Evolutionary conservation across 2,888 invertebrate genomes (phyloP), one percentile per base, ranked within the genome.

Genomic region (Sesia apiformis): DNA sequence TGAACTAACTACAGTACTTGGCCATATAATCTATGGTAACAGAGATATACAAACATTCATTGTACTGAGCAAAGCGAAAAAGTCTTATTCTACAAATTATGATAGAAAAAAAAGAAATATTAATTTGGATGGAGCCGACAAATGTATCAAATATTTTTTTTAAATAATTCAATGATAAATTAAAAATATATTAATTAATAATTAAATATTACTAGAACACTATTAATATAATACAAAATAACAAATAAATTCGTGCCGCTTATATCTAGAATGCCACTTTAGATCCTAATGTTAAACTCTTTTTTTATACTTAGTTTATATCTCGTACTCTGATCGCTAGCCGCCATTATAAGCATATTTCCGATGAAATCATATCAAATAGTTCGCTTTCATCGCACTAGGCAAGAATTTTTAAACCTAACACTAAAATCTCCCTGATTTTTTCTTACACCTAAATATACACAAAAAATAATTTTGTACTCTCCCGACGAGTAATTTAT

Each of bases 391-490:
- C 56, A 51, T 55, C 57, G 60, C 61, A 63, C 84, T 81, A 80
- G 85, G 84, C 86, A 84, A 85, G 81, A 85, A 84, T 74, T 78
- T 76, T 80, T 74, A 74, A 77, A 77, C 69, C 83, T 85, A 81
- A 78, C 65, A 68, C 82, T 84, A 87, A 67, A 82, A 75, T 78
- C 87, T 87, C 87, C 89, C 88, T 88, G 88, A 88, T 88, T 88
- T 84, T 82, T 78, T 82, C 88, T 89, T 88, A 88, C 59, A 73
- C 72, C 84, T 85, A 84, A 81, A 76, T 88, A 86, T 89, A 85
- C 85, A 87, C 84, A 87, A 89, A 83, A 23, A 87, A 88, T 87
- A 88, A 86, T 88, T 87, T 89, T 89, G 89, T 88, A 89, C 89
- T 89, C 88, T 86, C 76, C 69, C 72, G 81, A 81, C 83, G 86